phyloP scores from a whole-genome alignment of 2,888 invertebrate genomes.

The Hyalella azteca region DNA sequence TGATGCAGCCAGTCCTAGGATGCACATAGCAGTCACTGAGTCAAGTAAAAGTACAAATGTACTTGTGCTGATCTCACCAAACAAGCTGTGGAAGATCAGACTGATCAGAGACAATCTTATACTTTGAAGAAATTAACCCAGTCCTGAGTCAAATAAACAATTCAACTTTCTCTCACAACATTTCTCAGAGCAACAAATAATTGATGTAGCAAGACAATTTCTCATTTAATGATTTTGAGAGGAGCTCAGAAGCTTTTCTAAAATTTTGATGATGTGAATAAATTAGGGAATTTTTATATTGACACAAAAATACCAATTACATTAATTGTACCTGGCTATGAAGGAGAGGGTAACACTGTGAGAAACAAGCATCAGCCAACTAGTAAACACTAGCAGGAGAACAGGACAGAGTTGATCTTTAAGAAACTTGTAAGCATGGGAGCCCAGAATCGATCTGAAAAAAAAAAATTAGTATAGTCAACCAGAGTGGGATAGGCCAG shows the following conservation, averaged over 20 bases:
- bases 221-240: too few relatives aligned
- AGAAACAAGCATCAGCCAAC: not conserved
- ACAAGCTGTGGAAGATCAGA: not conserved
- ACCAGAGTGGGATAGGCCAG: too few relatives aligned
- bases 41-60: not conserved
- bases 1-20: conserved; percentile 11
- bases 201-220: too few relatives aligned
- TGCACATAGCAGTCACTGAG: not conserved
- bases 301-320: not conserved
- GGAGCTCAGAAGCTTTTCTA: too few relatives aligned
- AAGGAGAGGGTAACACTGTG: conserved; percentile 15
- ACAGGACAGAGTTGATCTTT: conserved; percentile 3
- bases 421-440: not conserved
- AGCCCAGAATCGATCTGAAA: not conserved
- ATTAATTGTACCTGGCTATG: not conserved
- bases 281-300: not conserved
- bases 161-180: too few relatives aligned
- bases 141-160: too few relatives aligned
- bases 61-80: not conserved
- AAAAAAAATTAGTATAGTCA: not conserved
- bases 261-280: too few relatives aligned
- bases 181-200: too few relatives aligned
- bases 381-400: conserved; percentile 2
- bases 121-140: too few relatives aligned
- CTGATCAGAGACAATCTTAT: too few relatives aligned